phyloP scores from a whole-genome alignment of 2,888 invertebrate genomes.

The Leptodirus hochenwartii region DNA sequence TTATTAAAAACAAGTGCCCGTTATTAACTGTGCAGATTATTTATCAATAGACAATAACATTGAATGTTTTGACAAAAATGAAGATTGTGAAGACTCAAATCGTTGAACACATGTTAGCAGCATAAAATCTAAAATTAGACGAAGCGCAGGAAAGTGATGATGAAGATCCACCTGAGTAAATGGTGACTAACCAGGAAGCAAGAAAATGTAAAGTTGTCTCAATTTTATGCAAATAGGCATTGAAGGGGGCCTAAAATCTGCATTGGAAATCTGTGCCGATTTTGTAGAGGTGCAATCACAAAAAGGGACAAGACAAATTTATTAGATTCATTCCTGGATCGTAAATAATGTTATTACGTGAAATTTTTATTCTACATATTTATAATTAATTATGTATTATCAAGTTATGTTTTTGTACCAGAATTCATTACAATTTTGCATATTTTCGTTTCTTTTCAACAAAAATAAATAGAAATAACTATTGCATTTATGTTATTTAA shows the following conservation, averaged over 20 bases:
- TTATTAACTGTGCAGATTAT: constrained; percentile 10
- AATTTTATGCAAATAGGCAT: no score
- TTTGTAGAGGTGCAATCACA: constrained; percentile 10
- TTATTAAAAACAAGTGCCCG: constrained; percentile 4
- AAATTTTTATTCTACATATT: no score
- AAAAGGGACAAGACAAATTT: constrained; percentile 1
- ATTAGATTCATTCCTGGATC: no score
- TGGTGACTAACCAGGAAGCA: constrained; percentile 11
- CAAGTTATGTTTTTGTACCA: no score
- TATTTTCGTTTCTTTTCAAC: no score
- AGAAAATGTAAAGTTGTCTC: constrained; percentile 10
- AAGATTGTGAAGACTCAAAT: constrained; percentile 10
- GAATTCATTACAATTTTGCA: no score
- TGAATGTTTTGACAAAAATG: constrained; percentile 9
- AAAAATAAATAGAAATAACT: no score
- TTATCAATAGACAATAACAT: constrained; percentile 10
- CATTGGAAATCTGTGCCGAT: constrained; percentile 11
- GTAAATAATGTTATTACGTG: no score
- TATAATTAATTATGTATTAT: no score
- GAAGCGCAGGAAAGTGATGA: constrained; percentile 8
- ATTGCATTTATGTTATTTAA: no score
- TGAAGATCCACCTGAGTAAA: constrained; percentile 4
- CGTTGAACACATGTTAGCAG: constrained; percentile 9
- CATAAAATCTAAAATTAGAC: constrained; percentile 9
- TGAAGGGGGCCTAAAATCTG: constrained; percentile 9